A percentile compares a stretch with the other conserved stretches of the same genome.
These are phyloP conservation scores for Octodonta nipae DNA, from an alignment of 2,888 invertebrate species.

Conservation along the genomic window DNA sequence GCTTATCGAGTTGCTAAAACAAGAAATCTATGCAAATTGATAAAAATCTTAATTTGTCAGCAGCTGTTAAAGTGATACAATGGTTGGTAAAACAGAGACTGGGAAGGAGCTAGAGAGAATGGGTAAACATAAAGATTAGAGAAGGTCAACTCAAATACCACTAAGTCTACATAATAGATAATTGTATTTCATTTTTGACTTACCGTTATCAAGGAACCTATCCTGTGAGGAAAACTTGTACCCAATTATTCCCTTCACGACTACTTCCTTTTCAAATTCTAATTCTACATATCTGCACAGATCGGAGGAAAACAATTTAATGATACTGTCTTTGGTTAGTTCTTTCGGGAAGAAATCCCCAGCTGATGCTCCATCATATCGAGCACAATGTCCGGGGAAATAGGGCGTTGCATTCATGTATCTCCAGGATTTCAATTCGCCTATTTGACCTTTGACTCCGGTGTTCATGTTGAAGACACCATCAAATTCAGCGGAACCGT, in stretches of 20 bases:
- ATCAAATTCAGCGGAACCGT: slow-evolving; percentile 58
- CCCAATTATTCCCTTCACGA: slow-evolving; percentile 46
- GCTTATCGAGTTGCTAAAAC: too few species aligned
- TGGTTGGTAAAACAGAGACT: too few species aligned
- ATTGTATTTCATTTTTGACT: too few species aligned
- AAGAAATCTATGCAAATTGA: too few species aligned
- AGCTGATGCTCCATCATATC: slow-evolving; percentile 52
- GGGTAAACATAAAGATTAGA: too few species aligned
- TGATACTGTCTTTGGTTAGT: slow-evolving; percentile 43
- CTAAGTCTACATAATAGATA: too few species aligned
- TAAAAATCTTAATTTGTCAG: too few species aligned
- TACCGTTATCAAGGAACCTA: slow-evolving; percentile 55
- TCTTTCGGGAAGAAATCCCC: slow-evolving; percentile 63
- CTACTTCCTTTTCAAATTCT: slow-evolving; percentile 46
- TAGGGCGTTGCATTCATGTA: slow-evolving; percentile 42
- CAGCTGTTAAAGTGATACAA: too few species aligned
- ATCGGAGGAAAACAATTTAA: slow-evolving; percentile 52
- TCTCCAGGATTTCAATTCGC: slow-evolving; percentile 62
- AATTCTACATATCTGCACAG: slow-evolving; percentile 51
- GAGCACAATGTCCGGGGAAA: slow-evolving; percentile 43
- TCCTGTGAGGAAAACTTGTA: slow-evolving; percentile 54
- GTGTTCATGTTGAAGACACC: slow-evolving; percentile 67
- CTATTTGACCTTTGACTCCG: slow-evolving; percentile 52
- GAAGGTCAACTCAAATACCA: too few species aligned
- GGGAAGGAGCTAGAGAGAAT: too few species aligned